Evolutionary conservation across 2,797 vertebrate genomes (phyloP).

Genomic region (Arremon aurantiirostris): DNA sequence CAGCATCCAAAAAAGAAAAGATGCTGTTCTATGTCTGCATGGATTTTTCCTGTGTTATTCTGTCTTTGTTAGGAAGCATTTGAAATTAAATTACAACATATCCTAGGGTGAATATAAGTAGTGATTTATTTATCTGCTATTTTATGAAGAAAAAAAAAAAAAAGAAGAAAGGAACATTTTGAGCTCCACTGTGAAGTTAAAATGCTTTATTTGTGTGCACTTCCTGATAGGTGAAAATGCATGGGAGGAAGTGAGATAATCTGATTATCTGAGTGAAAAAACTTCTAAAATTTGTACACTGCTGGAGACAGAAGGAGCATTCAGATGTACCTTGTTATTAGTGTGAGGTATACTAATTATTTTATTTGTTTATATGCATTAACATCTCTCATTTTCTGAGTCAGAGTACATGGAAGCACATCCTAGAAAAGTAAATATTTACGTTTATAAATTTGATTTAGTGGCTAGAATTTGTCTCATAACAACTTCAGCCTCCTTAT

Average conservation of each 20-base stretch:
- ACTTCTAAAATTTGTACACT: not conserved
- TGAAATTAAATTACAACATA: constrained; percentile 11
- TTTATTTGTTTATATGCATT: not conserved
- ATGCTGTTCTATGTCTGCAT: not conserved
- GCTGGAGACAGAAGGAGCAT: not conserved
- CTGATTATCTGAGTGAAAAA: not conserved
- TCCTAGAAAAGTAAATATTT: not conserved
- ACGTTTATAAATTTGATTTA: not conserved
- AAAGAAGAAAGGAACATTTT: not conserved
- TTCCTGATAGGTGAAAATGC: not conserved
- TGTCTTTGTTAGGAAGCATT: constrained; percentile 20
- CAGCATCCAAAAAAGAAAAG: not conserved
- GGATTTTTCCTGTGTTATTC: not conserved
- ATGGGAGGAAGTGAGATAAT: not conserved
- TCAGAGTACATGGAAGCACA: not conserved
- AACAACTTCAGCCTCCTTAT: not conserved
- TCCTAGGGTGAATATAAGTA: not conserved
- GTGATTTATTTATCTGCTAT: not conserved
- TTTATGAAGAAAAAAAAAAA: not conserved
- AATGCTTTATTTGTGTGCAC: not conserved
- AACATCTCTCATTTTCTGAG: not conserved
- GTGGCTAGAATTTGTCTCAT: not conserved
- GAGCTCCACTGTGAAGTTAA: not conserved
- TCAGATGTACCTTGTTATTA: not conserved
- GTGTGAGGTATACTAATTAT: not conserved